These are phyloP conservation scores for Caenorhabditis sp. DNA, from an alignment of 2,888 invertebrate genomes.

Conservation along the genomic window DNA sequence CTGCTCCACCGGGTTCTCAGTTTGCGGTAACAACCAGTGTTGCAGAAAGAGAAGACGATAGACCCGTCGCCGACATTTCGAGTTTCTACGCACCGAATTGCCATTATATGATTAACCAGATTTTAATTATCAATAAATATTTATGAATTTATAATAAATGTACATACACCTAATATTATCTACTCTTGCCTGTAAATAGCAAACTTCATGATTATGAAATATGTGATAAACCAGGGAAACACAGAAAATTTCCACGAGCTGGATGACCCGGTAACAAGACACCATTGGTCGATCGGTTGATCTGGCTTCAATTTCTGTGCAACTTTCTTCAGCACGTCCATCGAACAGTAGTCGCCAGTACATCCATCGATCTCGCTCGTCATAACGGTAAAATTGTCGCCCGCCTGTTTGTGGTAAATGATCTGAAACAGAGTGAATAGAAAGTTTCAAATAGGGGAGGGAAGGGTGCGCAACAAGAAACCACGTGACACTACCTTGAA, in stretches of 20 bases:
- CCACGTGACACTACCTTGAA: conserved; percentile 54
- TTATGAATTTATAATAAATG: conserved; percentile 18
- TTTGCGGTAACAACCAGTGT: conserved; percentile 70
- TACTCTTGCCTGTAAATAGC: conserved; percentile 2
- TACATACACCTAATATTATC: neutral
- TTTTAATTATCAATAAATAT: conserved; percentile 46
- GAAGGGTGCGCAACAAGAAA: too few relatives aligned
- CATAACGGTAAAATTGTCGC: conserved; percentile 53
- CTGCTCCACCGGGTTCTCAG: conserved; percentile 65
- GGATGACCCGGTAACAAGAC: conserved; percentile 31
- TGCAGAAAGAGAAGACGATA: conserved; percentile 69
- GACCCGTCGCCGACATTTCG: neutral
- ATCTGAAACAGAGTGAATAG: conserved; percentile 58
- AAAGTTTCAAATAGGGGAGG: neutral
- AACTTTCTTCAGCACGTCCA: conserved; percentile 47
- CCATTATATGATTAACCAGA: conserved; percentile 34
- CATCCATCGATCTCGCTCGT: conserved; percentile 65
- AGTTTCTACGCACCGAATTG: conserved; percentile 47
- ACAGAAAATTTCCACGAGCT: conserved; percentile 7
- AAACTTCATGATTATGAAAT: neutral
- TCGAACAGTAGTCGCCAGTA: conserved; percentile 58
- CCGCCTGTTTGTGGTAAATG: conserved; percentile 66
- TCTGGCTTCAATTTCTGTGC: conserved; percentile 58
- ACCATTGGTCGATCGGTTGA: conserved; percentile 48
- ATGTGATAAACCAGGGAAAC: neutral